phyloP scores from a whole-genome alignment of 2,113 vertebrate genomes.

The Lucifuga dentata region DNA sequence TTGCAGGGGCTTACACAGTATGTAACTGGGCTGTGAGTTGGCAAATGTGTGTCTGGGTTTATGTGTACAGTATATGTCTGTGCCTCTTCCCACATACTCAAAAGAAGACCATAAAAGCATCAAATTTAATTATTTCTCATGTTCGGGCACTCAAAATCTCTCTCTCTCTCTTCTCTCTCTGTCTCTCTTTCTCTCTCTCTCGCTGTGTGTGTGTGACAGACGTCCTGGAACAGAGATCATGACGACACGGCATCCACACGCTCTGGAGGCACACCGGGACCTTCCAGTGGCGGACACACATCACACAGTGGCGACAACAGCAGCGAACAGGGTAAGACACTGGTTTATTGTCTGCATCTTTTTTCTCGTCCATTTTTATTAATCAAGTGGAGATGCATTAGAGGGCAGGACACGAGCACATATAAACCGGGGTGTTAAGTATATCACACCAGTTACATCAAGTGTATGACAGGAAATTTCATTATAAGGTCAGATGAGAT shows the following conservation, averaged over 20 bases:
- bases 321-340: constrained; percentile 96
- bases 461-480: neutral
- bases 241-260: constrained; percentile 98
- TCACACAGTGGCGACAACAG: constrained; percentile 99
- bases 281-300: constrained; percentile 97
- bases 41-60: constrained; percentile 16
- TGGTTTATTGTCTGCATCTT: neutral
- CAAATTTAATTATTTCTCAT: neutral
- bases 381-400: neutral
- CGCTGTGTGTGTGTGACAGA: constrained; percentile 77
- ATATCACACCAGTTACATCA: neutral
- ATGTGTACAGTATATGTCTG: neutral
- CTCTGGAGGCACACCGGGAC: constrained; percentile 96
- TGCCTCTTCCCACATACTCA: neutral
- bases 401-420: neutral
- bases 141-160: too few species aligned
- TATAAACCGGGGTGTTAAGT: neutral
- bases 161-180: too few species aligned
- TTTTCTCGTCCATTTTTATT: too few species aligned
- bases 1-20: constrained; percentile 35
- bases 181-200: constrained; percentile 5
- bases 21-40: constrained; percentile 19
- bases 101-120: neutral
- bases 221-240: constrained; percentile 99
- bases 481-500: neutral